Base-by-base conservation (phyloP, 2,888 invertebrate species). In the Crioceris asparagi region DNA sequence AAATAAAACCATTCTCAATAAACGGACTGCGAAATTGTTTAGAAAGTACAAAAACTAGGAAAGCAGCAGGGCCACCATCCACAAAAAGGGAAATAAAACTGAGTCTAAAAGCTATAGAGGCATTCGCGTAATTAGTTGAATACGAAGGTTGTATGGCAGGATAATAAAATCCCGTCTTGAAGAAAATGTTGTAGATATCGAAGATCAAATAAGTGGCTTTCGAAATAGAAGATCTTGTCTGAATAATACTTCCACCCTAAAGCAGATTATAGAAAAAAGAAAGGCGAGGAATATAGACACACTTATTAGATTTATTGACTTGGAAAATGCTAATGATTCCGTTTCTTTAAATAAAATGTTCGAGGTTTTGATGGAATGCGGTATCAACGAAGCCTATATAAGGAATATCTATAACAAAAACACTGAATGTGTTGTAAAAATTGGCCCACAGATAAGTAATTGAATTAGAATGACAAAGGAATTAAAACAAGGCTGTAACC, bases 191-290 rank as follows among this genome's bases (percentile, higher is more conserved):
- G 8, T 14, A 17, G 32, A 32, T 10, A 32, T 16, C 7, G 32
- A 32, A 32, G 32, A 32, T 7, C 32, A 32, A n/a, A n/a, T n/a
- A 16, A 16, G 11, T 17, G 32, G 32, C 8, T 32, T 32, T 15
- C 32, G 16, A 32, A 15, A 5, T 11, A 11, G 17, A 16, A 14
- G 32, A 32, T 11, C 17, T 7, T 32, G 32, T 32, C 10, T 32
- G 12, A 17, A 32, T 6, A 17, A 32, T 32, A 32, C 7, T 16
- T 32, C 16, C 17, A 8, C 17, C n/a, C 15, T 32, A 16, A n/a
- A 32, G 10, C 32, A 32, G 17, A 6, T 32, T 7, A 17, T 32
- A 17, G 32, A 32, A 32, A 32, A 32, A 17, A 11, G 32, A 32
- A 16, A 7, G n/a, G 32, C 15, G 5, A 11, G 17, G 7, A 32